These are phyloP conservation scores for Drosophila asahinai DNA, from an alignment of 1,140 invertebrate genomes.

Conservation along the genomic window DNA sequence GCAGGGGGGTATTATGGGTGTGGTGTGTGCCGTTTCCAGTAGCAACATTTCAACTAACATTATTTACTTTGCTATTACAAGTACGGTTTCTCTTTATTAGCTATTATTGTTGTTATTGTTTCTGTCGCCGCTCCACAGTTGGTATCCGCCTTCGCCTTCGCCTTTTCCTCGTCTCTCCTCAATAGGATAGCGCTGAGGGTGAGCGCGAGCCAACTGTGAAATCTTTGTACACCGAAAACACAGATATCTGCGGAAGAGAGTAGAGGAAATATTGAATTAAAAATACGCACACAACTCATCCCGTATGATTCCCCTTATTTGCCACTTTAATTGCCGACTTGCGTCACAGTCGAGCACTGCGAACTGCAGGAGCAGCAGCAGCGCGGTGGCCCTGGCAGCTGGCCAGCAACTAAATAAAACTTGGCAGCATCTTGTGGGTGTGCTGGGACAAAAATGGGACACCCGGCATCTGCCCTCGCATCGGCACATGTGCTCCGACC, in stretches of 20 bases:
- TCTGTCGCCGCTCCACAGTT: constrained; percentile 70
- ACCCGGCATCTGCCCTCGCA: constrained; percentile 20
- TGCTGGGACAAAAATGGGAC: constrained; percentile 28
- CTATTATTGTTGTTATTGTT: constrained; percentile 83
- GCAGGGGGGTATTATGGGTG: constrained; percentile 51
- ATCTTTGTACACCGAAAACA: constrained; percentile 96
- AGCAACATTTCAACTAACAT: constrained; percentile 75
- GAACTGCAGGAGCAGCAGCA: constrained; percentile 22
- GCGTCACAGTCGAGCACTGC: constrained; percentile 76
- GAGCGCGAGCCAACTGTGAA: constrained; percentile 89
- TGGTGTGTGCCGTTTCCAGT: constrained; percentile 52
- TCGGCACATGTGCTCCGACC: constrained; percentile 22
- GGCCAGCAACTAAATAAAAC: constrained; percentile 65
- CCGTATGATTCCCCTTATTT: constrained; percentile 14
- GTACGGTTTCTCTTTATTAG: constrained; percentile 72
- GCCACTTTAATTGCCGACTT: constrained; percentile 65
- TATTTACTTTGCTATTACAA: constrained; percentile 81
- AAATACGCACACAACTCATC: constrained; percentile 69
- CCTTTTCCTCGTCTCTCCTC: constrained; percentile 13
- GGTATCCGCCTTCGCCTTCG: constrained; percentile 12
- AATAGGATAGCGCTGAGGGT: constrained; percentile 81
- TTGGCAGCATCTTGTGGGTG: constrained; percentile 62
- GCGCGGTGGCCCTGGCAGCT: constrained; percentile 46
- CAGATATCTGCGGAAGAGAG: constrained; percentile 91
- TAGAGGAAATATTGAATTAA: constrained; percentile 60